Evolutionary conservation across 2,888 invertebrate genomes (phyloP).

Genomic region (Lithophane ornitopus): DNA sequence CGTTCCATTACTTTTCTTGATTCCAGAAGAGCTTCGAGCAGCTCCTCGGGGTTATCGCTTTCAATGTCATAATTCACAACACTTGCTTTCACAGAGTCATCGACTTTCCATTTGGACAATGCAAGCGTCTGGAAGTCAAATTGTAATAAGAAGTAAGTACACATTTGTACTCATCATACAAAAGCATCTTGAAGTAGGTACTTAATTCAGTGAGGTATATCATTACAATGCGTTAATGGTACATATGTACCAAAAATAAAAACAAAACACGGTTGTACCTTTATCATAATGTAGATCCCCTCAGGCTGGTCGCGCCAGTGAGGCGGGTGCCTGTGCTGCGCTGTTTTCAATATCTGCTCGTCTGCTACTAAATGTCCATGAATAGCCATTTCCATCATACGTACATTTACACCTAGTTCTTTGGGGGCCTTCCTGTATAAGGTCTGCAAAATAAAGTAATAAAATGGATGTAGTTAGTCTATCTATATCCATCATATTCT

Average conservation of each 20-base stretch:
- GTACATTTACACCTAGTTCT: constrained; percentile 84
- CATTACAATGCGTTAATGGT: not conserved
- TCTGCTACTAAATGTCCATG: constrained; percentile 92
- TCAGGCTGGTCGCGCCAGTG: constrained; percentile 63
- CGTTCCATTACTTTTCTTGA: constrained; percentile 67
- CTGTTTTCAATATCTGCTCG: constrained; percentile 86
- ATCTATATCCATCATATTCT: not conserved
- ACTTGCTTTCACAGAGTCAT: constrained; percentile 74
- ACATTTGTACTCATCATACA: not conserved
- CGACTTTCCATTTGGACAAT: constrained; percentile 73
- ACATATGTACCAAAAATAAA: not conserved
- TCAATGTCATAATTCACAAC: constrained; percentile 77
- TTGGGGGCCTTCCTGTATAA: constrained; percentile 82
- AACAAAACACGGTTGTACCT: constrained; percentile 68
- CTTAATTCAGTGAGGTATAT: not conserved
- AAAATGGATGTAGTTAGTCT: not conserved
- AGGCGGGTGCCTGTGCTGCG: constrained; percentile 83
- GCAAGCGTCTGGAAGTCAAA: constrained; percentile 74
- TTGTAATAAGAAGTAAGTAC: not conserved
- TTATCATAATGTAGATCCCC: constrained; percentile 70
- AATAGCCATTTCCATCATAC: constrained; percentile 91
- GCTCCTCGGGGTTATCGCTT: constrained; percentile 67
- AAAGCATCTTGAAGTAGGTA: not conserved
- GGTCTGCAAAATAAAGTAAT: constrained; percentile 68
- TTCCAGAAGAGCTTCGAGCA: constrained; percentile 78